A percentile compares a stretch with the other conserved stretches of the same genome.
phyloP scores from a whole-genome alignment of 1,140 invertebrate species.

The Drosophila trapezifrons region DNA sequence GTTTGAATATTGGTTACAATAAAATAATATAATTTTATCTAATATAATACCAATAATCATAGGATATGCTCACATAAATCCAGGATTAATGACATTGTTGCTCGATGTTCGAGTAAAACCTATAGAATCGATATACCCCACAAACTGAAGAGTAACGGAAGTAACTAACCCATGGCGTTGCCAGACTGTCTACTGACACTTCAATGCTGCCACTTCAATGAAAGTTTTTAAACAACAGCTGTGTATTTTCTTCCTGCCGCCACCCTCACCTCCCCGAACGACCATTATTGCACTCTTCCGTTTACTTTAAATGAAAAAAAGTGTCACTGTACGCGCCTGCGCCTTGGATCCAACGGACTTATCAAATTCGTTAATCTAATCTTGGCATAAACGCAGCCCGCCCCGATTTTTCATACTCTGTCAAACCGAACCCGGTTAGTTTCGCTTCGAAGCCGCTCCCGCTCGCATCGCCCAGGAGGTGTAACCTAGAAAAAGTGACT shows the following conservation, averaged over 20 bases:
- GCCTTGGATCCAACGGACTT: conserved; percentile 40
- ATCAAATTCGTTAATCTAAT: conserved; percentile 71
- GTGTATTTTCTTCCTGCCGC: conserved; percentile 6
- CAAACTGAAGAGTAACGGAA: conserved; percentile 5
- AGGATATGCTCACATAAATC: too few relatives aligned
- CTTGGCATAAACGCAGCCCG: conserved; percentile 42
- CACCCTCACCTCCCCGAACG: not conserved
- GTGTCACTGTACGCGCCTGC: conserved; percentile 53
- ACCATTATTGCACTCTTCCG: conserved; percentile 13
- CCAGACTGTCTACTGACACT: conserved; percentile 9
- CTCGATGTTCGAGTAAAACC: too few relatives aligned
- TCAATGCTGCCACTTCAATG: conserved; percentile 13
- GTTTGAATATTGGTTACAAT: too few relatives aligned
- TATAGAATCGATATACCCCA: not conserved
- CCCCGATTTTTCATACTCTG: conserved; percentile 1
- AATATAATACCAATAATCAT: too few relatives aligned
- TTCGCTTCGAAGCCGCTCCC: conserved; percentile 55
- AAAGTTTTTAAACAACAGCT: conserved; percentile 22
- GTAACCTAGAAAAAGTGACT: conserved; percentile 21
- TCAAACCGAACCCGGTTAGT: conserved; percentile 15
- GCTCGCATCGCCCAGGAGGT: conserved; percentile 22
- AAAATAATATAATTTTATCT: too few relatives aligned
- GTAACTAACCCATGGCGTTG: conserved; percentile 21
- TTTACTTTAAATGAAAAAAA: conserved; percentile 22
- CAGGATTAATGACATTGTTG: too few relatives aligned